phyloP scores from a whole-genome alignment of 2,797 vertebrate genomes.

The Mormyrus hasselquistii region DNA sequence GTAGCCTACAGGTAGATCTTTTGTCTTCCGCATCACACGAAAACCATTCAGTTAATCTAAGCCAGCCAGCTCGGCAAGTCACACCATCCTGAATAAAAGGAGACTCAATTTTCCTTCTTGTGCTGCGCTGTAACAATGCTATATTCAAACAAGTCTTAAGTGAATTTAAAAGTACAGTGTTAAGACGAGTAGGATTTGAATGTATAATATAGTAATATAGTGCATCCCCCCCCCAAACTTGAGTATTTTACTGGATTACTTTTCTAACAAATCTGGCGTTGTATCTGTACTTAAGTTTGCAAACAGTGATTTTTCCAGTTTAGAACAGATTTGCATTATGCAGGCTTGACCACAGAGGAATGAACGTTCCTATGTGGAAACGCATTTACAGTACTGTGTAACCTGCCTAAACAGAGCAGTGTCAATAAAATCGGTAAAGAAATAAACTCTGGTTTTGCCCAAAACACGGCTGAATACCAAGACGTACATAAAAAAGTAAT shows the following conservation, averaged over 20 bases:
- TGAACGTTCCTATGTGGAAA: neutral
- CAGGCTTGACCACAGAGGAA: neutral
- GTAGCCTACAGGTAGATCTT: neutral
- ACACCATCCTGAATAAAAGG: neutral
- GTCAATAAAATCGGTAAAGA: neutral
- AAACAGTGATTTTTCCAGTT: neutral
- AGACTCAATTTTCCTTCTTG: neutral
- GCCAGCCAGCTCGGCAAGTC: neutral
- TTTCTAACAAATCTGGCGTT: neutral
- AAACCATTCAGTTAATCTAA: neutral
- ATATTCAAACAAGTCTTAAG: neutral
- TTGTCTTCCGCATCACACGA: neutral
- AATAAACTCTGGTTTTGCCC: neutral
- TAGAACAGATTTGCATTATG: neutral
- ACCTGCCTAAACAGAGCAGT: neutral
- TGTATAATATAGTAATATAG: neutral
- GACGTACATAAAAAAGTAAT: neutral
- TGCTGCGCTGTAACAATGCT: neutral
- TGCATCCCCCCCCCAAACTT: neutral
- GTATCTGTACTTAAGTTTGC: neutral
- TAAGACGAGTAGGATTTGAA: neutral
- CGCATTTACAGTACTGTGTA: neutral
- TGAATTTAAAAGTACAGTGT: neutral
- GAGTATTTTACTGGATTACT: neutral
- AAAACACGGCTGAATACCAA: neutral